phyloP scores from a whole-genome alignment of 1,140 invertebrate species.

The Drosophila chauvacae region DNA sequence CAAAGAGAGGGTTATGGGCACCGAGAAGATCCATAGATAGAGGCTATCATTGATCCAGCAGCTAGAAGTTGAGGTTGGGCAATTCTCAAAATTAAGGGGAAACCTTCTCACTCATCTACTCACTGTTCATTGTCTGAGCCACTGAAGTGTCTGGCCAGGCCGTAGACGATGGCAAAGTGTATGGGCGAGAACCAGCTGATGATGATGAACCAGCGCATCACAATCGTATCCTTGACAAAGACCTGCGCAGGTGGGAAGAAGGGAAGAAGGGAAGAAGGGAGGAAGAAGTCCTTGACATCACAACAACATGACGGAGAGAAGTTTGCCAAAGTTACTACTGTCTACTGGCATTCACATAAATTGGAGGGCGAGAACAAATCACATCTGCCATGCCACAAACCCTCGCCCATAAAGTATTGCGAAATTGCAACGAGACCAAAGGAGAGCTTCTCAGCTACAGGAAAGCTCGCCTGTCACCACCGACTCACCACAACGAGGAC shows the following conservation, averaged over 20 bases:
- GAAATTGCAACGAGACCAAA: conserved; percentile 49
- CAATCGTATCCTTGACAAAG: conserved; percentile 86
- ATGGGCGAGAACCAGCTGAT: conserved; percentile 92
- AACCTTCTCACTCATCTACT: conserved; percentile 76
- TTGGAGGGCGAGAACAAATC: conserved; percentile 47
- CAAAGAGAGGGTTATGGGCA: conserved; percentile 90
- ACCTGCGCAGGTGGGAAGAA: conserved; percentile 71
- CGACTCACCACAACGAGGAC: conserved; percentile 88
- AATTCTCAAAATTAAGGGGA: not conserved
- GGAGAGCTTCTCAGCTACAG: not conserved
- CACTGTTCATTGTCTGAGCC: conserved; percentile 87
- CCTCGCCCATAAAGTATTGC: conserved; percentile 53
- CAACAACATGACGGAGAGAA: conserved; percentile 36
- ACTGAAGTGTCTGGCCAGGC: conserved; percentile 86
- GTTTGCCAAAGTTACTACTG: conserved; percentile 26
- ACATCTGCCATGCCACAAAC: conserved; percentile 55
- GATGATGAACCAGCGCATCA: conserved; percentile 90
- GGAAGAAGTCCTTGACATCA: conserved; percentile 9
- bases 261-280: too few species aligned
- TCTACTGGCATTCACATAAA: conserved; percentile 58
- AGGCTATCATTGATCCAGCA: conserved; percentile 92
- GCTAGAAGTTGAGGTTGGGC: conserved; percentile 84
- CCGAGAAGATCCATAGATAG: conserved; percentile 89
- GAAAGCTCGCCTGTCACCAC: not conserved
- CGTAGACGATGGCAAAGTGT: conserved; percentile 88